Evolutionary conservation across 2,113 vertebrate genomes (phyloP), one percentile per base, ranked within the genome.

Genomic region (Melospiza melodia): DNA sequence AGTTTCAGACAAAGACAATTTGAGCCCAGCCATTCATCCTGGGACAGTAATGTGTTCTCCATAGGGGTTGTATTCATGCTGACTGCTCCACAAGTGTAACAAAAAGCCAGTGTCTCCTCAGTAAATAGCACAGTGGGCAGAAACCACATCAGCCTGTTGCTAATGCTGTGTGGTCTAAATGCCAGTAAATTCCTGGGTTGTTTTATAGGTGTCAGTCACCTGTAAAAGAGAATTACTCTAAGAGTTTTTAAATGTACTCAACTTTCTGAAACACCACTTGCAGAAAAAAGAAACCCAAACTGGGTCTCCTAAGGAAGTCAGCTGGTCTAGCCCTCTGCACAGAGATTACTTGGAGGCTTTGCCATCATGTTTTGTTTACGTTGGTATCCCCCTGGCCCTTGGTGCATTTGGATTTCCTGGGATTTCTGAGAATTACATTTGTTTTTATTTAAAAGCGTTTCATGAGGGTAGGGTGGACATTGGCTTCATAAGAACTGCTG

Each of bases 341-440:
- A 31, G 31, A 78, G n/a, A 17, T 35, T 44, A 20, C 28, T 67
- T n/a, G 58, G 18, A 41, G n/a, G 12, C 35, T 91, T 67, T 89
- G 24, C 75, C 71, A 25, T 17, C 27, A 25, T 7, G 12, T 79
- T 63, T 59, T 55, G 37, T 30, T 14, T 75, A 8, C 28, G 8
- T 66, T 6, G 1, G 13, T 31, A 24, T 43, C 6, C 19, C 22
- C 10, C 13, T 1, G 0, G 15, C 18, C 33, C 23, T 59, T 43
- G 15, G 5, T 35, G 35, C 5, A 5, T 82, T 89, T 75, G 44
- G 14, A 67, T 41, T 3, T 84, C 46, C 23, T 17, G 25, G 18
- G 18, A 23, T 39, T 63, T 74, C 48, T 55, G 30, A 35, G 14
- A 16, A 68, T 44, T 61, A 49, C 1, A 22, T 35, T 72, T 46